Percentiles rank a stretch among this genome's conserved stretches.
phyloP scores from a whole-genome alignment of 2,888 invertebrate genomes.

The Eupeodes luniger region DNA sequence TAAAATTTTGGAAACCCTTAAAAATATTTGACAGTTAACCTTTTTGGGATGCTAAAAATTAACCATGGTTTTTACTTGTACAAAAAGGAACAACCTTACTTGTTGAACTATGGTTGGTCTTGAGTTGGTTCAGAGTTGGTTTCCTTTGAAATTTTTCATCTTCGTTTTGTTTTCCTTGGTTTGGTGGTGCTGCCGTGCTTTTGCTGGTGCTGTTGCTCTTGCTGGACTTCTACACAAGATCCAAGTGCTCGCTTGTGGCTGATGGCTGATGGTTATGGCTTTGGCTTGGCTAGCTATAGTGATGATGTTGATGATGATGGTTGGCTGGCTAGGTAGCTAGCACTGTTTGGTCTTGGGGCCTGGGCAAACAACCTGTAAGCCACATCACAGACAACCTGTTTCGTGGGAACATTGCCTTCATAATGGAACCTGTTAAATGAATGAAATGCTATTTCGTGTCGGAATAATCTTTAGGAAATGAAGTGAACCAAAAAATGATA shows the following conservation, averaged over 20 bases:
- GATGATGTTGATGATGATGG: constrained; percentile 68
- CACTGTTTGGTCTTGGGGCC: not conserved
- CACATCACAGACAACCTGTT: constrained; percentile 81
- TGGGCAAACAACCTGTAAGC: constrained; percentile 74
- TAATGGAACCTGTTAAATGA: constrained; percentile 84
- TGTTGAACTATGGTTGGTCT: not conserved
- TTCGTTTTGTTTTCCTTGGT: constrained; percentile 38
- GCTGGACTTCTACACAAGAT: constrained; percentile 49
- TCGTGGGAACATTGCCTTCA: constrained; percentile 84
- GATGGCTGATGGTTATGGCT: not conserved
- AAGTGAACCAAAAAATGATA: constrained; percentile 72
- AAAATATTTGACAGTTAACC: no score
- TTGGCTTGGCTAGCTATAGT: not conserved
- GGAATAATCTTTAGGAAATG: constrained; percentile 76
- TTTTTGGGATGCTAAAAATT: no score
- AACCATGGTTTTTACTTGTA: no score
- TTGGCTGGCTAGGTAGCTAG: constrained; percentile 21
- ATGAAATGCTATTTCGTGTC: constrained; percentile 83
- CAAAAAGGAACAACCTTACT: not conserved
- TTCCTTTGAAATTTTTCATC: constrained; percentile 18
- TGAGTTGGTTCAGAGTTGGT: not conserved
- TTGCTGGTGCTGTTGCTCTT: no score
- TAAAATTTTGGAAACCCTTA: no score
- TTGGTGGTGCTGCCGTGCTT: not conserved
- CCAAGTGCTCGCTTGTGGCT: not conserved